phyloP scores from a whole-genome alignment of 1,140 invertebrate genomes.

The Adelges cooleyi region DNA sequence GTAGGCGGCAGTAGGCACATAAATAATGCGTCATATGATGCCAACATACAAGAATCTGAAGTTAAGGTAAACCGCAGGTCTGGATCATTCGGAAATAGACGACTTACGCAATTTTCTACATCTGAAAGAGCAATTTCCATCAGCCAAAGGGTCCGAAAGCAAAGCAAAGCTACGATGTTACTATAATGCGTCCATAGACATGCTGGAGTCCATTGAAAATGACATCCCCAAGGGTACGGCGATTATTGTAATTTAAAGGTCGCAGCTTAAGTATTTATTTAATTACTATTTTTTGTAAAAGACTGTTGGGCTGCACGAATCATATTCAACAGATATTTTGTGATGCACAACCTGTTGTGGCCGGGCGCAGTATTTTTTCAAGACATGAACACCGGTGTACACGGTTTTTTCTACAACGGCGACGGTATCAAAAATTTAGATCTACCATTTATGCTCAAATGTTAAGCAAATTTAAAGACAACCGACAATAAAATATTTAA shows the following conservation, averaged over 20 bases:
- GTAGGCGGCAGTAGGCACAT: too few relatives aligned
- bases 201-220: not conserved
- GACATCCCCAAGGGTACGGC: constrained; percentile 2
- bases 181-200: not conserved
- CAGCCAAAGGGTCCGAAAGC: not conserved
- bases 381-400: constrained; percentile 2
- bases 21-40: too few relatives aligned
- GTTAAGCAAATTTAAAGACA: too few relatives aligned
- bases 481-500: too few relatives aligned
- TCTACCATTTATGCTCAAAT: constrained; percentile 13
- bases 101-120: not conserved
- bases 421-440: constrained; percentile 11
- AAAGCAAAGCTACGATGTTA: not conserved
- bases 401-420: constrained; percentile 12
- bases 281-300: not conserved
- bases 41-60: too few relatives aligned
- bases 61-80: too few relatives aligned
- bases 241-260: too few relatives aligned
- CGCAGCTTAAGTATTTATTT: too few relatives aligned
- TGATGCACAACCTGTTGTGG: not conserved
- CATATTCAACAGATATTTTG: not conserved
- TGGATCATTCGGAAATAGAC: not conserved
- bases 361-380: constrained; percentile 1
- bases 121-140: not conserved
- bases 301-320: not conserved